Evolutionary conservation across 2,888 invertebrate species (phyloP), one percentile per base, ranked within the genome.

Genomic region (Caenorhabditis doughertyi): DNA sequence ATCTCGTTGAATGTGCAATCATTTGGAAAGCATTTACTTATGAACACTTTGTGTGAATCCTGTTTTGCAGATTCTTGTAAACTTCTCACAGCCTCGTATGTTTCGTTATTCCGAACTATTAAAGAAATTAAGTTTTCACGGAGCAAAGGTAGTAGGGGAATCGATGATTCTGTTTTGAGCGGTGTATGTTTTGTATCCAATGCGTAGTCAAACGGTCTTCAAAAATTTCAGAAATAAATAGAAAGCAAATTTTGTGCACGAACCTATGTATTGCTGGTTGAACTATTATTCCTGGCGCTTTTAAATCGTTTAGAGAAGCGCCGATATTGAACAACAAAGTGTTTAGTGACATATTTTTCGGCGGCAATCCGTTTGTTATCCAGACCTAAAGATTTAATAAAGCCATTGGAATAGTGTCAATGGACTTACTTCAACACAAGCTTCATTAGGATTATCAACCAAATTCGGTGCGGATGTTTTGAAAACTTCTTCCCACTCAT

Each of bases 341-440:
- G 42, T 79, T 70, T 13, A 23, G 11, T 5, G 9, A 21, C 2
- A 7, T 32, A 23, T 58, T 73, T 8, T 32, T 11, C 9, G 0
- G 32, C n/a, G 16, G 25, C 3, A 51, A 39, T 25, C 74, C 74
- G n/a, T 65, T 74, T 1, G 55, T 56, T n/a, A 76, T 64, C 21
- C 29, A 60, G 18, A 76, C 51, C 56, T 56, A 13, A 0, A 56
- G 16, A 39, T 32, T 32, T 9, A 32, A 32, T 7, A 32, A 32
- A 9, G 32, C 42, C 5, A 7, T 13, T 42, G 5, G 16, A 29
- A 3, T 29, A 16, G n/a, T 27, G n/a, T n/a, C n/a, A n/a, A n/a
- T n/a, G n/a, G n/a, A 39, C 76, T 73, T 60, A 83, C 83, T 13
- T 62, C 68, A 3, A 86, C 25, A 74, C 86, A 86, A 1, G 84